Conservation (phyloP, 2,888 invertebrate species). For the Lasioglossum vierecki region DNA sequence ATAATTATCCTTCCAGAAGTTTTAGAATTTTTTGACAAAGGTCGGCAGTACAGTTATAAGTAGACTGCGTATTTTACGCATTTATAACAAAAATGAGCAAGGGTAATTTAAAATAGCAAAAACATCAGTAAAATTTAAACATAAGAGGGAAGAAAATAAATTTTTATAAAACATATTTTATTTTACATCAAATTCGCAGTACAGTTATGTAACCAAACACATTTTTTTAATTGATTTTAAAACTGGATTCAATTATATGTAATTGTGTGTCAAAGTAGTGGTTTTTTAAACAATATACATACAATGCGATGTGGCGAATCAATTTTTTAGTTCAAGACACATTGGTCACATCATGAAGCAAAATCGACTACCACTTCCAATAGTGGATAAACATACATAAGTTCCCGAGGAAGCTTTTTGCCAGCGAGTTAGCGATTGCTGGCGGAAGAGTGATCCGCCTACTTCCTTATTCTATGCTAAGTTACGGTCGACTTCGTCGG, state of each 20-base stretch:
- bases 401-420: neutral
- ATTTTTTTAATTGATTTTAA: neutral
- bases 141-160: too few relatives aligned
- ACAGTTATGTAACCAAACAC: too few relatives aligned
- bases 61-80: too few relatives aligned
- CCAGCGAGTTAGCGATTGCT: neutral
- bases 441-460: neutral
- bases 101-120: too few relatives aligned
- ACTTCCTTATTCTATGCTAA: constrained; percentile 18
- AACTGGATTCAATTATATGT: neutral
- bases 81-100: too few relatives aligned
- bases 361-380: neutral
- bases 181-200: too few relatives aligned
- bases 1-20: too few relatives aligned
- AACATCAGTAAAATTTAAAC: too few relatives aligned
- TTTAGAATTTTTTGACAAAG: too few relatives aligned
- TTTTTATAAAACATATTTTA: too few relatives aligned
- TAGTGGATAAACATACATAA: neutral
- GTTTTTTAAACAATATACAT: neutral
- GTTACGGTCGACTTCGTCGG: constrained; percentile 43
- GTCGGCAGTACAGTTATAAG: too few relatives aligned
- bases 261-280: neutral
- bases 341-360: neutral
- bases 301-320: neutral
- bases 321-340: neutral